Evolutionary conservation across 2,888 invertebrate genomes (phyloP), one percentile per base, ranked within the genome.

Genomic region (Scelioninae gen. 2): DNA sequence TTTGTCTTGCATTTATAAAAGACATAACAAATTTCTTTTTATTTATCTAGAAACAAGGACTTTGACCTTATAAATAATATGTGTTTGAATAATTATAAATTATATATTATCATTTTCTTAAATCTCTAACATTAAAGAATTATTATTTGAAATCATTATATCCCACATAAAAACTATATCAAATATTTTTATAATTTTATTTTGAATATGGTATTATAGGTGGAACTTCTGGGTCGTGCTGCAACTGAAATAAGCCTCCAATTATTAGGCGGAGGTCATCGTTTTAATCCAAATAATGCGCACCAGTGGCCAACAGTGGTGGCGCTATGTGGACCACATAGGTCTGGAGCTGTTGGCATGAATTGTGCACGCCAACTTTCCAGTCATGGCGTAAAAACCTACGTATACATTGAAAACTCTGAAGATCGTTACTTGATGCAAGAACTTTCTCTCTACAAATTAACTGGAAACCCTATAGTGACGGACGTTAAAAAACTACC

Each of bases 281-380:
- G 96, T 58, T 88, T 96, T 64, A 94, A 93, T 83, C 93, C 95
- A 45, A 91, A 93, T 80, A 96, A 96, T 87, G 92, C 92, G 74
- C 96, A 96, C 87, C 96, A 96, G 87, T 90, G 92, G 89, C 96
- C 96, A 60, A 90, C 90, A 46, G 94, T 94, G 50, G 93, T 92
- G 61, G 91, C 93, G 73, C 88, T 96, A 69, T 91, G 91, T 80
- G 91, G 91, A 50, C 89, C 92, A 25, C 92, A 93, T 85, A 88
- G 88, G 81, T 89, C 89, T 68, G 90, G 91, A 71, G 92, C 92
- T 50, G 89, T 92, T 55, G 95, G 92, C 18, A 89, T 94, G 13
- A 91, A 91, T 80, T 92, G 93, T 53, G 94, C 92, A 25, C 90
- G 96, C 10, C 93, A 96, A 85, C 89, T 96, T 76, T 91, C 93